Conservation (phyloP, 1,140 invertebrate species). For the Heliconius congener region DNA sequence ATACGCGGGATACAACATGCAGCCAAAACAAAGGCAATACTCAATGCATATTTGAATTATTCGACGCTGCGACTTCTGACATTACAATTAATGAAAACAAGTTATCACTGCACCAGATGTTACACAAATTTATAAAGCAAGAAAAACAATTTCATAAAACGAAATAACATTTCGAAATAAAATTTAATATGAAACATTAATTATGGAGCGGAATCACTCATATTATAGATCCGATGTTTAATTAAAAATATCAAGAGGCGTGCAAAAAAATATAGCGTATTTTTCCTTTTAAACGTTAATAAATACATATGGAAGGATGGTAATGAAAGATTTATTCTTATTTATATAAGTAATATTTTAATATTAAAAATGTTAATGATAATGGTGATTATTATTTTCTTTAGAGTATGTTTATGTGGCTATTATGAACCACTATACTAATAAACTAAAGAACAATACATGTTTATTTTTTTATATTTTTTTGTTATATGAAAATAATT, state of each 20-base stretch:
- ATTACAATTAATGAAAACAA: not conserved
- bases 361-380: not conserved
- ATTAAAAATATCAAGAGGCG: constrained; percentile 7
- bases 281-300: not conserved
- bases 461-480: no score
- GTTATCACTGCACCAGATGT: not conserved
- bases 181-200: constrained; percentile 12
- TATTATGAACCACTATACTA: no score
- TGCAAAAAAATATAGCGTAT: not conserved
- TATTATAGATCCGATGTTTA: constrained; percentile 9
- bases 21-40: not conserved
- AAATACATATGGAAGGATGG: not conserved
- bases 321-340: not conserved
- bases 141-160: not conserved
- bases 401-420: not conserved
- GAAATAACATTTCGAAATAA: constrained; percentile 14
- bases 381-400: not conserved
- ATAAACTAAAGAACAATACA: no score
- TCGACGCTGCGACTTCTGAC: not conserved
- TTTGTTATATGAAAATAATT: no score
- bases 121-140: not conserved
- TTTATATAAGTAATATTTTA: not conserved
- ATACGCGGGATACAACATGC: no score
- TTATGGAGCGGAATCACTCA: constrained; percentile 10
- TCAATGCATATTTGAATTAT: no score